Evolutionary conservation across 2,797 vertebrate genomes (phyloP).

Genomic region (Hemitrygon akajei): DNA sequence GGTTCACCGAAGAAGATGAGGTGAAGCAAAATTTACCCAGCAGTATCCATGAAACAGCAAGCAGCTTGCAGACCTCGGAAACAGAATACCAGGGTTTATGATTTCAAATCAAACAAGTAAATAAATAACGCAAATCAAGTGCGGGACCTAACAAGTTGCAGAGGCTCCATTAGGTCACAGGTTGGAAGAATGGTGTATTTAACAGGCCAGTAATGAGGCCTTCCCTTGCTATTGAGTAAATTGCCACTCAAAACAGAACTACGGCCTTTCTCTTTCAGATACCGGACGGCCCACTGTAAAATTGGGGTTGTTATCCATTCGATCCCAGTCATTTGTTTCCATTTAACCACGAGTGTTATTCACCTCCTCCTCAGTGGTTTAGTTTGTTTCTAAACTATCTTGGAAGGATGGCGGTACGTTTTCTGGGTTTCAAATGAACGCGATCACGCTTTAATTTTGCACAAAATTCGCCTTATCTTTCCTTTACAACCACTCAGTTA

Average conservation of each 20-base stretch:
- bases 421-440: neutral
- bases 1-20: neutral
- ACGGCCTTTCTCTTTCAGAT: neutral
- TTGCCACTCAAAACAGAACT: neutral
- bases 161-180: slow-evolving; percentile 14
- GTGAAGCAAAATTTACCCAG: neutral
- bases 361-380: neutral
- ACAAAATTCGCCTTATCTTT: neutral
- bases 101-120: slow-evolving; percentile 12
- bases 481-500: neutral
- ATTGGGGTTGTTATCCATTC: neutral
- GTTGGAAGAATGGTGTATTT: slow-evolving; percentile 5
- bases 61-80: neutral
- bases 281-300: neutral
- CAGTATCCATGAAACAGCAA: neutral
- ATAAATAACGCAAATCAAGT: neutral
- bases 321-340: neutral
- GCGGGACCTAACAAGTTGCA: neutral
- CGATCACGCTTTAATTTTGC: neutral
- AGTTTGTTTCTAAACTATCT: neutral
- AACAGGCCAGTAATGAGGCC: neutral
- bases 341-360: neutral
- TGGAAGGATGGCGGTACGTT: neutral
- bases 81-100: neutral
- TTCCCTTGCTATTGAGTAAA: neutral